phyloP scores from a whole-genome alignment of 2,113 vertebrate genomes.

The Ciconia maguari region DNA sequence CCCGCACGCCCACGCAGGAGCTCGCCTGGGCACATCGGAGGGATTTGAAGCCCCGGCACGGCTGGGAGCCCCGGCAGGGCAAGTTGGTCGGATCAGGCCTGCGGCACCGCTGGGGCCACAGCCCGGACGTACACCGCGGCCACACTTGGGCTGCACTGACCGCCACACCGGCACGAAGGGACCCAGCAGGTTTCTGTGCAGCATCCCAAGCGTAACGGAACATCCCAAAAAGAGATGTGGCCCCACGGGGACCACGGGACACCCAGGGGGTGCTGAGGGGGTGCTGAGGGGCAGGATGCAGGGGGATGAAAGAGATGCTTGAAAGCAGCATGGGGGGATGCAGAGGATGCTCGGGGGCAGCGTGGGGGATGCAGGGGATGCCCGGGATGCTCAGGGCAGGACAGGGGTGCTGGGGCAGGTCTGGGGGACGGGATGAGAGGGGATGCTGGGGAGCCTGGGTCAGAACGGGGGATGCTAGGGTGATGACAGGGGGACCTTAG shows the following conservation, averaged over 20 bases:
- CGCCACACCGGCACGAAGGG: fast-evolving
- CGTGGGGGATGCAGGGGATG: not conserved
- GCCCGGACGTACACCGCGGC: fast-evolving
- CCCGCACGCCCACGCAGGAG: not conserved
- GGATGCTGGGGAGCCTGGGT: not conserved
- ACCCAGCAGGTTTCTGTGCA: fast-evolving
- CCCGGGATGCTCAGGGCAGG: not conserved
- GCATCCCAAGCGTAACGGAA: not conserved
- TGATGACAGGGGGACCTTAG: not conserved
- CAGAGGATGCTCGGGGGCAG: not conserved
- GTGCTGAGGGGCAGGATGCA: not conserved
- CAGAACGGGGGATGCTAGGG: not conserved
- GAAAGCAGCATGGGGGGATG: not conserved
- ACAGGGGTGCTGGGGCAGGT: not conserved
- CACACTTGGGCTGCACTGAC: not conserved
- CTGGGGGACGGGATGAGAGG: not conserved
- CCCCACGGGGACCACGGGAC: not conserved
- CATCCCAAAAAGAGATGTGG: not conserved
- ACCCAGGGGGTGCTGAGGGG: not conserved
- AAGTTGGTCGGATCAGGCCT: not conserved
- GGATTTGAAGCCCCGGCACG: no score
- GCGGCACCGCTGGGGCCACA: fast-evolving
- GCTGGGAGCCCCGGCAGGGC: not conserved
- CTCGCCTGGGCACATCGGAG: not conserved
- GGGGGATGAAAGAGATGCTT: not conserved